phyloP scores from a whole-genome alignment of 2,113 vertebrate species.

The Pelecanoides urinatrix region DNA sequence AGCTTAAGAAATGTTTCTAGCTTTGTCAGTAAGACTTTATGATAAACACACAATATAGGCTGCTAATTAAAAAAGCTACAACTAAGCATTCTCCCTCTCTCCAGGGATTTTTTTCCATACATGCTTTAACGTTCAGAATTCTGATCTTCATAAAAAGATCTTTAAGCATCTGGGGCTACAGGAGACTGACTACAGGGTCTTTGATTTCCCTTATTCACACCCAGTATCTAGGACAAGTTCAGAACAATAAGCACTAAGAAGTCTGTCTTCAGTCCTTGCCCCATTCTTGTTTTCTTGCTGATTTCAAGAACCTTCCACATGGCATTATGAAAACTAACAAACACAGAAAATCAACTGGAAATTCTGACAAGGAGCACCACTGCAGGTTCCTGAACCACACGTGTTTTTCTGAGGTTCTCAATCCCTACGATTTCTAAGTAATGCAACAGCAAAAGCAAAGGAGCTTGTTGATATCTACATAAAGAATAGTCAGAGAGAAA shows the following conservation, averaged over 20 bases:
- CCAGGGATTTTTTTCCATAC: background rate
- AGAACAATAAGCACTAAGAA: background rate
- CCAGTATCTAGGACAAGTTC: background rate
- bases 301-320: background rate
- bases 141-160: background rate
- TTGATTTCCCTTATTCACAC: background rate
- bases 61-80: conserved; percentile 48
- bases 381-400: background rate
- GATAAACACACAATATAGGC: background rate
- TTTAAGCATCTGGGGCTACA: background rate
- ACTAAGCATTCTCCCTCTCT: background rate
- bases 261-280: background rate
- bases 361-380: background rate
- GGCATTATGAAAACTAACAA: background rate
- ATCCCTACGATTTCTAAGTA: background rate
- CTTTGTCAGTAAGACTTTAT: conserved; percentile 11
- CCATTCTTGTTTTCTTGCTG: background rate
- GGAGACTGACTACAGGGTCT: background rate
- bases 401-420: background rate
- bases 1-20: conserved; percentile 12
- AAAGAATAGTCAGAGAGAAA: background rate
- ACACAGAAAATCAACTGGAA: background rate
- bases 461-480: background rate
- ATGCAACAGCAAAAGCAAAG: background rate
- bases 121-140: background rate